Evolutionary conservation across 2,888 invertebrate genomes (phyloP).

Genomic region (Galeopsomyia nigrocyanea): DNA sequence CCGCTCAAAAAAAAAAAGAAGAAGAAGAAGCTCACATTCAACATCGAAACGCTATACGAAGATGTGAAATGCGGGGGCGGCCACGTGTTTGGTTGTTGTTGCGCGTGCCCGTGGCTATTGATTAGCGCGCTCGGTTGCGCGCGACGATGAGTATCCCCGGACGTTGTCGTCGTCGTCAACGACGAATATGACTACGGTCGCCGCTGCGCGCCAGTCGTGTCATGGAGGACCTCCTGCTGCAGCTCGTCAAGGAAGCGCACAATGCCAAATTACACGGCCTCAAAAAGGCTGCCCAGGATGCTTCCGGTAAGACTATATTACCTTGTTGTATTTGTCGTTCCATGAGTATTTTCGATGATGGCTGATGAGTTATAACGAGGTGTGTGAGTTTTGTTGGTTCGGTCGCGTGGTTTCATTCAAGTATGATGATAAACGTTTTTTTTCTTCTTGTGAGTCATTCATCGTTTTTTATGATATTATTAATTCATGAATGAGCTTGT

Average conservation of each 20-base stretch:
- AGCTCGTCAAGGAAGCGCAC: slow-evolving; percentile 87
- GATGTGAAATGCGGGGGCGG: background rate
- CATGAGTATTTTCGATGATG: too few relatives aligned
- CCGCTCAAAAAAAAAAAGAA: background rate
- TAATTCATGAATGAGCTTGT: too few relatives aligned
- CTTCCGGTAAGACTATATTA: slow-evolving; percentile 77
- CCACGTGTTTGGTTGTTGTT: slow-evolving; percentile 22
- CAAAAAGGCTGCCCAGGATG: slow-evolving; percentile 88
- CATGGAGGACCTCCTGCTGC: slow-evolving; percentile 91
- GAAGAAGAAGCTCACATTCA: background rate
- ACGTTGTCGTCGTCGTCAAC: background rate
- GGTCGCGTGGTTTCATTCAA: too few relatives aligned
- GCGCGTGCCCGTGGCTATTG: slow-evolving; percentile 35
- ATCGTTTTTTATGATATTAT: too few relatives aligned
- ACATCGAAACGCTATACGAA: background rate
- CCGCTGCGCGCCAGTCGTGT: slow-evolving; percentile 48
- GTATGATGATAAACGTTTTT: too few relatives aligned
- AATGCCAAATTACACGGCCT: slow-evolving; percentile 82
- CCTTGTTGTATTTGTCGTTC: too few relatives aligned
- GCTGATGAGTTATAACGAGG: too few relatives aligned
- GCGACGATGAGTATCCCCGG: background rate
- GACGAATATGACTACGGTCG: background rate
- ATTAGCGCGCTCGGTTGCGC: slow-evolving; percentile 20
- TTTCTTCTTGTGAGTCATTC: too few relatives aligned
- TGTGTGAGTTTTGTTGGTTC: too few relatives aligned